Evolutionary conservation across 2,113 vertebrate species (phyloP).

Genomic region (Petaurus breviceps): DNA sequence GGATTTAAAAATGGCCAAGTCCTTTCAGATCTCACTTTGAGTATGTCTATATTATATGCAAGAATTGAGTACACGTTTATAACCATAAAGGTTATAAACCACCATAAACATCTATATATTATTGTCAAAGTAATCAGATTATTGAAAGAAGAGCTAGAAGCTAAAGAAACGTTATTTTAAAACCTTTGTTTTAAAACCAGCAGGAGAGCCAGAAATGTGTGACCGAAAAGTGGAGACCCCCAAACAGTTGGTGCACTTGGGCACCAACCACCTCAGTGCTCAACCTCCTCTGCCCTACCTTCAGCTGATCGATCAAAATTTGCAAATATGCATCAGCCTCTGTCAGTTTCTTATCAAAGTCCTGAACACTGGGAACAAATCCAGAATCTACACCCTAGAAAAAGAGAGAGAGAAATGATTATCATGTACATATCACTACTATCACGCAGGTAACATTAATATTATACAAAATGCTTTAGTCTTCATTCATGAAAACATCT

Average conservation of each 20-base stretch:
- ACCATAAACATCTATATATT: not conserved
- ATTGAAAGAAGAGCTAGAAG: constrained; percentile 8
- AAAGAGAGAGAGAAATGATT: constrained; percentile 50
- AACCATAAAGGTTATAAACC: not conserved
- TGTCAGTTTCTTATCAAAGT: constrained; percentile 98
- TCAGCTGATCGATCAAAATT: constrained; percentile 98
- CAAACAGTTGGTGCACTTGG: rapidly evolving
- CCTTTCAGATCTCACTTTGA: not conserved
- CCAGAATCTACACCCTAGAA: constrained; percentile 94
- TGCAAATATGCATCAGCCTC: constrained; percentile 99
- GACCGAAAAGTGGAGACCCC: not conserved
- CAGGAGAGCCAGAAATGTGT: not conserved
- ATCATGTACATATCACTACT: constrained; percentile 9
- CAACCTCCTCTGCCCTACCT: constrained; percentile 85
- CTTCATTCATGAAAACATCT: constrained; percentile 26
- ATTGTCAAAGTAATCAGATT: constrained; percentile 30
- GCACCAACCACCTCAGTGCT: not conserved
- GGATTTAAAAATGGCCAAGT: constrained; percentile 19
- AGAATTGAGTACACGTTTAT: not conserved
- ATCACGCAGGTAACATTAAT: not conserved
- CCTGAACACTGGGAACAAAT: constrained; percentile 97
- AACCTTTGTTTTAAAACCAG: not conserved
- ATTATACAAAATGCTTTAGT: constrained; percentile 24
- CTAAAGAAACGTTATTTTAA: not conserved
- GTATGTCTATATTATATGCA: constrained; percentile 27